Conservation (phyloP, 1,140 invertebrate species). For the Drusus annulatus region DNA sequence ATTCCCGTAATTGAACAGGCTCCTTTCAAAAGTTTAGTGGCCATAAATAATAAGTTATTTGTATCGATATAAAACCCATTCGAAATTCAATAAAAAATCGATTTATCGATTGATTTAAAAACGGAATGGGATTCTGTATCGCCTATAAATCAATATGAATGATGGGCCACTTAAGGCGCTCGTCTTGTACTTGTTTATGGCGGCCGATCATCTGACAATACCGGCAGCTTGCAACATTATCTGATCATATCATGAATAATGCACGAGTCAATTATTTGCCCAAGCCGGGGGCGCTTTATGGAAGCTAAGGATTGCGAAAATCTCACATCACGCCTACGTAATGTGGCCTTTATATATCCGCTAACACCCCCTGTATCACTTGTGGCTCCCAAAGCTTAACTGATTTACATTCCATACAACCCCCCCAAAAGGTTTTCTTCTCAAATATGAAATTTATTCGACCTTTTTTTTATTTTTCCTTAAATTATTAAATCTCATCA, state of each 20-base stretch:
- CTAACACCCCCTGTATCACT: neutral
- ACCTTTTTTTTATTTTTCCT: no score
- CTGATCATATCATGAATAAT: conserved; percentile 52
- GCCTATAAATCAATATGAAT: conserved; percentile 41
- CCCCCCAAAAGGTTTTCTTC: no score
- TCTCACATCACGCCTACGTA: conserved; percentile 26
- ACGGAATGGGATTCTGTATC: conserved; percentile 22
- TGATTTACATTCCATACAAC: no score
- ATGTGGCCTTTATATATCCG: neutral
- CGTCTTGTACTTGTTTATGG: conserved; percentile 27
- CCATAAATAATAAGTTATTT: conserved; percentile 23
- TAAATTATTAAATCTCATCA: no score
- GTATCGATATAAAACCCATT: conserved; percentile 34
- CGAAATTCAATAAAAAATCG: conserved; percentile 42
- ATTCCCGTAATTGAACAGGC: neutral
- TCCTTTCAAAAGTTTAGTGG: neutral
- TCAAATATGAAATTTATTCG: conserved; percentile 2
- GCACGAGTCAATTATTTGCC: conserved; percentile 51
- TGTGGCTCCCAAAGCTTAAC: no score
- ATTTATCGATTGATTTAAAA: conserved; percentile 29
- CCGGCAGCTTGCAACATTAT: conserved; percentile 43
- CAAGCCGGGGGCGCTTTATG: conserved; percentile 9
- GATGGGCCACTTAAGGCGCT: conserved; percentile 33
- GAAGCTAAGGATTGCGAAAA: conserved; percentile 15
- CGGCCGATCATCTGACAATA: conserved; percentile 28